phyloP scores from a whole-genome alignment of 2,888 invertebrate genomes.

The Syrphus vitripennis region DNA sequence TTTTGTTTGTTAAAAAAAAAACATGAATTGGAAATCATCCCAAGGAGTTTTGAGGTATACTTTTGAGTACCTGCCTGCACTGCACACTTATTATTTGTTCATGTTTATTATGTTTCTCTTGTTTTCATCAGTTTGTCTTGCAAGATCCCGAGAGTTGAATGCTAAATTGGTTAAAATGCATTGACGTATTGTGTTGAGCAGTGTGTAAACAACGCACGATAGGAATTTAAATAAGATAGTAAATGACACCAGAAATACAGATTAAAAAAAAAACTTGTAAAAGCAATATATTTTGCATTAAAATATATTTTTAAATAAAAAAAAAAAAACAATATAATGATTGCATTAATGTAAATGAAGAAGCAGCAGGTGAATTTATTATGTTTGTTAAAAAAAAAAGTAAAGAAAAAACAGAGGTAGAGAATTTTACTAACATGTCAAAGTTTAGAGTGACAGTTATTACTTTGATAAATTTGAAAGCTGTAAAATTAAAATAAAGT shows the following conservation, averaged over 20 bases:
- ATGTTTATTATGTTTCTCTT: slow-evolving; percentile 45
- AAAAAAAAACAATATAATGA: background rate
- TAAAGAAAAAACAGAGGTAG: too few species aligned
- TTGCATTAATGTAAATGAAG: background rate
- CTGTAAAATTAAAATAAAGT: too few species aligned
- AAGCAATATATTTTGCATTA: slow-evolving; percentile 1
- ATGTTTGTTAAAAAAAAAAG: background rate
- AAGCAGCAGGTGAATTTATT: background rate
- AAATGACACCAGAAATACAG: slow-evolving; percentile 2
- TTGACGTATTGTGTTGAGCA: slow-evolving; percentile 8
- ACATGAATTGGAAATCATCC: background rate
- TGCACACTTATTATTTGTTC: background rate
- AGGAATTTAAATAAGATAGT: slow-evolving; percentile 42
- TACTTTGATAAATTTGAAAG: too few species aligned
- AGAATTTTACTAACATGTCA: too few species aligned
- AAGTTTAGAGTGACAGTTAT: too few species aligned
- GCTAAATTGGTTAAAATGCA: slow-evolving; percentile 27
- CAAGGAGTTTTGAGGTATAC: background rate
- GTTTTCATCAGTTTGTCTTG: background rate
- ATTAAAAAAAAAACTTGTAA: background rate
- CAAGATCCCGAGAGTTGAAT: slow-evolving; percentile 12
- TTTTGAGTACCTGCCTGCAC: background rate
- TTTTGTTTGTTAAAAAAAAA: slow-evolving; percentile 16
- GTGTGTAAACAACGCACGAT: slow-evolving; percentile 51
- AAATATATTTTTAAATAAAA: background rate